Base-by-base conservation (phyloP, 2,113 vertebrate species). In the Hyperopisus bebe region DNA sequence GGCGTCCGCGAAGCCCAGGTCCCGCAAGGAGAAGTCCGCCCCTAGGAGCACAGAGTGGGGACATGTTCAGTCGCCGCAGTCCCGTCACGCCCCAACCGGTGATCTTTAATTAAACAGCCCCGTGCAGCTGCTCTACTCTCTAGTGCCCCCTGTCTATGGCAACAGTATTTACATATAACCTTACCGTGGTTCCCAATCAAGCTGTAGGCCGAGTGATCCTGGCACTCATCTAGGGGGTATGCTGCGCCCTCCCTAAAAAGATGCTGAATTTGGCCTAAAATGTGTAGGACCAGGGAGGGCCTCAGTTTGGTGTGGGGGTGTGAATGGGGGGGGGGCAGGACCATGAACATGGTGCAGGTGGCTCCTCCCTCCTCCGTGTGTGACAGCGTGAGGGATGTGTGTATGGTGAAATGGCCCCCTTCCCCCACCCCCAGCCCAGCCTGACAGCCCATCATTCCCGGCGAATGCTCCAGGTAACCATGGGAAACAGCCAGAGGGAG, bases 1-100 rank as follows among this genome's bases (percentile, higher is more conserved):
- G 31, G 96, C 95, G 0, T 99, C 98, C 4, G 95, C 97, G 0
- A 99, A 97, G 84, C 97, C 97, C 50, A 99, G 95, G 48, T 99
- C 98, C 82, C 96, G 93, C 44, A 99, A 95, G 66, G 97, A 97
- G 90, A 99, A 99, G 90, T 98, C 98, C 84, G 96, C 92, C 42
- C 97, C 98, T 99, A 42, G 89, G 89, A 91, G 51, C 47, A 77
- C 58, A 91, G 48, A 27, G 47, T 9, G 0, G 31, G 92, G 21
- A 90, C 48, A 92, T 10, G 85, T 42, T 62, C 3, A 19, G 39
- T 88, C 4, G 27, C 19, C 42, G 9, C 39, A 1, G n/a, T 62
- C 55, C 5, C 42, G 24, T 55, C 47, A 55, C n/a, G 27, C n/a
- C 13, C 84, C 58, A 4, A 11, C 10, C 17, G 3, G 5, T 17